Evolutionary conservation across 1,140 invertebrate species (phyloP).

Genomic region (Anoplophora glabripennis): DNA sequence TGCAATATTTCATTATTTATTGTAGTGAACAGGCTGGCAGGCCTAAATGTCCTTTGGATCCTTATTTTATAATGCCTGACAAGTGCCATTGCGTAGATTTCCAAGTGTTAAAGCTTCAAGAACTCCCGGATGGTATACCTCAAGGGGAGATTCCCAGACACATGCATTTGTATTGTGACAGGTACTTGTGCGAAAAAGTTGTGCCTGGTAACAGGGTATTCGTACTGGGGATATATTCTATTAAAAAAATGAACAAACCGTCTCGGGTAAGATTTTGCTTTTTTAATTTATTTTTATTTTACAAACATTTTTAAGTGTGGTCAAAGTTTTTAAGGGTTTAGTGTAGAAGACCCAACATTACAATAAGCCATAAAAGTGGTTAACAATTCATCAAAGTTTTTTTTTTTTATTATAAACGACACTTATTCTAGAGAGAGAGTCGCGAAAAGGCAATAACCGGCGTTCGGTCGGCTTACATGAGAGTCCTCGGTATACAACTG

Average conservation of each 20-base stretch:
- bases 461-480: conserved; percentile 89
- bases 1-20: conserved; percentile 18
- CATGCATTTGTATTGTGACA: conserved; percentile 91
- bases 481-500: conserved; percentile 89
- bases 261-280: conserved; percentile 48
- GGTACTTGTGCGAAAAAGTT: conserved; percentile 89
- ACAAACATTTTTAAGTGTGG: neutral
- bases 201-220: conserved; percentile 95
- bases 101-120: conserved; percentile 89
- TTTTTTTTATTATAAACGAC: neutral
- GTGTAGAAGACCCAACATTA: too few relatives aligned
- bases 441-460: conserved; percentile 87
- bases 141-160: conserved; percentile 99
- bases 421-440: conserved; percentile 56
- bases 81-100: conserved; percentile 97
- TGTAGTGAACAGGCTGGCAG: conserved; percentile 83
- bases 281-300: conserved; percentile 7
- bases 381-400: too few relatives aligned
- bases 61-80: conserved; percentile 96
- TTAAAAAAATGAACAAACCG: conserved; percentile 79
- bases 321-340: too few relatives aligned
- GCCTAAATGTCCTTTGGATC: conserved; percentile 93
- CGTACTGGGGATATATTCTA: conserved; percentile 94
- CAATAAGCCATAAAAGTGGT: too few relatives aligned
- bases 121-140: conserved; percentile 93